Percentiles rank a stretch among this genome's conserved stretches.
These are phyloP conservation scores for Tapirus terrestris DNA, from an alignment of 2,113 vertebrate genomes.

Conservation along the genomic window DNA sequence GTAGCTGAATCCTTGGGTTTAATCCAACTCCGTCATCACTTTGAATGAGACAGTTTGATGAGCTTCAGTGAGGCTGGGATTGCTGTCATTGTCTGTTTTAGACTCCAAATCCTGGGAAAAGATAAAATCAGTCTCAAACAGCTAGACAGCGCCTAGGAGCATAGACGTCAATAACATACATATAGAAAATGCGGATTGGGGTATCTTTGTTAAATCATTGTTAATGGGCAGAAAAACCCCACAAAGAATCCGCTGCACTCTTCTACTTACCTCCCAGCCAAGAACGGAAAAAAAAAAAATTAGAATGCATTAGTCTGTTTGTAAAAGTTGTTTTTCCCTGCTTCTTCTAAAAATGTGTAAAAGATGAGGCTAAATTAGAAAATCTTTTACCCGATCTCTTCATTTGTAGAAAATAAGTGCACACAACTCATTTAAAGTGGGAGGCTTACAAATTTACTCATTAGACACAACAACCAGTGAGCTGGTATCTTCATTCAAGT, in stretches of 20 bases:
- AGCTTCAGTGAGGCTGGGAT: constrained; percentile 57
- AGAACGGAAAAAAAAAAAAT: not conserved
- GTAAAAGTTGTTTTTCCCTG: constrained; percentile 33
- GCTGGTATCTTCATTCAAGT: constrained; percentile 49
- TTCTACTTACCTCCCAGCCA: not conserved
- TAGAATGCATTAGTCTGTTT: not conserved
- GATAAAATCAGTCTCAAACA: constrained; percentile 65
- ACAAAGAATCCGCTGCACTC: not conserved
- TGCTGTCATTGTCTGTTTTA: constrained; percentile 78
- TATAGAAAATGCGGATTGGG: constrained; percentile 62
- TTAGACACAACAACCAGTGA: constrained; percentile 60
- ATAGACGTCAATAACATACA: constrained; percentile 65
- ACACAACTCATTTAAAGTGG: constrained; percentile 46
- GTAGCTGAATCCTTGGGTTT: constrained; percentile 74
- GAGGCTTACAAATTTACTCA: constrained; percentile 67
- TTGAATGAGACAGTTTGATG: constrained; percentile 79
- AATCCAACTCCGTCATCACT: constrained; percentile 80
- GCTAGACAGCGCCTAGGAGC: constrained; percentile 54
- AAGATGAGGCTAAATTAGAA: constrained; percentile 58
- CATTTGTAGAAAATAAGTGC: constrained; percentile 43
- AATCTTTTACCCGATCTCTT: constrained; percentile 35
- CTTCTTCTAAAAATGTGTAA: constrained; percentile 68
- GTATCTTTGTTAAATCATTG: constrained; percentile 59
- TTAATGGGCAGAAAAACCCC: constrained; percentile 3
- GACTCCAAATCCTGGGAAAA: constrained; percentile 56